Evolutionary conservation across 2,113 vertebrate species (phyloP).

Genomic region (Tautogolabrus adspersus): DNA sequence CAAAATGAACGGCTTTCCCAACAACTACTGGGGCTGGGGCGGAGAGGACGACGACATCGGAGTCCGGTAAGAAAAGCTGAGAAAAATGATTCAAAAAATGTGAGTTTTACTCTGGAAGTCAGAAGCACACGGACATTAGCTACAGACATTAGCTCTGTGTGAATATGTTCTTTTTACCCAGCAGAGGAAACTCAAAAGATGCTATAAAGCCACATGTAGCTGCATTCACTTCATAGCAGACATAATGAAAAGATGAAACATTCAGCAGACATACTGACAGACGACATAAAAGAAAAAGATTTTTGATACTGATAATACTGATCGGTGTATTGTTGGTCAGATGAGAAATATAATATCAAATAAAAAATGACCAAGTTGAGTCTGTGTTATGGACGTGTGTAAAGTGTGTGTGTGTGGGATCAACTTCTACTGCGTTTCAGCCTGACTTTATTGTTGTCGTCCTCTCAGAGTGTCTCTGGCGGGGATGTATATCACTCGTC

Average conservation of each 20-base stretch:
- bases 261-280: too few relatives aligned
- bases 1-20: slow-evolving; percentile 88
- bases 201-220: not conserved
- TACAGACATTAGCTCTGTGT: too few relatives aligned
- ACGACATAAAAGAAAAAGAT: too few relatives aligned
- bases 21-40: slow-evolving; percentile 87
- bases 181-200: not conserved
- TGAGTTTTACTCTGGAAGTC: not conserved
- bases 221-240: too few relatives aligned
- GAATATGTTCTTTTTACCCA: too few relatives aligned
- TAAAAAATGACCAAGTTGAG: too few relatives aligned
- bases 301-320: too few relatives aligned
- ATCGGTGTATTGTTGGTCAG: too few relatives aligned
- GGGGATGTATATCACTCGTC: slow-evolving; percentile 83
- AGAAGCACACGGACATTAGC: too few relatives aligned
- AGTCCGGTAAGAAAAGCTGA: slow-evolving; percentile 75
- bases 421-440: not conserved
- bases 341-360: too few relatives aligned
- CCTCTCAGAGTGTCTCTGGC: slow-evolving; percentile 82
- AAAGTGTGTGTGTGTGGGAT: not conserved
- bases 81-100: not conserved
- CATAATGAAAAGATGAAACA: too few relatives aligned
- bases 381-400: not conserved
- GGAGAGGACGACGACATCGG: slow-evolving; percentile 88
- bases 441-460: not conserved